A percentile compares a stretch with the other conserved stretches of the same genome.
Conservation (phyloP, 2,797 vertebrate genomes). For the Hipposideros larvatus region DNA sequence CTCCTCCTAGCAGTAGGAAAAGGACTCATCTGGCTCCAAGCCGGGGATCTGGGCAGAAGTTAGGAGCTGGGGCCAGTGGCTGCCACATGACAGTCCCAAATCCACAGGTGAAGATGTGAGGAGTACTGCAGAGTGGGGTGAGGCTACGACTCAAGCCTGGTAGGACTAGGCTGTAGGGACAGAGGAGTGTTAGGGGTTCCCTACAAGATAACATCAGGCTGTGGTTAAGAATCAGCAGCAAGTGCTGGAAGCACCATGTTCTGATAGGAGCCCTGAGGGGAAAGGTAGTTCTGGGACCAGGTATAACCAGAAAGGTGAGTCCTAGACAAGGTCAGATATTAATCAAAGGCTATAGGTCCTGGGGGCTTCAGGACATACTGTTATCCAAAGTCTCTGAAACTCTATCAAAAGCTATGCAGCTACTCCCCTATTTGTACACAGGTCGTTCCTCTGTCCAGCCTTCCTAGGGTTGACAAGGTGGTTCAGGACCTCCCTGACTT, state of each 20-base stretch:
- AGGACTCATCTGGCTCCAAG: background rate
- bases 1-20: background rate
- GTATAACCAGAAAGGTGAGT: background rate
- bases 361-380: background rate
- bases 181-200: background rate
- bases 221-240: background rate
- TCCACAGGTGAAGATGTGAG: background rate
- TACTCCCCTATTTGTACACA: background rate
- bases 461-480: background rate
- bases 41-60: background rate
- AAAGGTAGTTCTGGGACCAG: background rate
- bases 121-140: background rate
- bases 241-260: background rate
- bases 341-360: background rate
- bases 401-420: background rate
- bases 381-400: background rate
- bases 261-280: background rate
- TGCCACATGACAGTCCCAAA: background rate
- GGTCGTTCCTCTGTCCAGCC: background rate
- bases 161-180: too few relatives aligned
- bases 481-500: background rate
- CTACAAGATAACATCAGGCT: background rate
- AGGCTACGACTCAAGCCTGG: background rate
- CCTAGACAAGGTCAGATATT: background rate
- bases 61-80: background rate